Conservation (phyloP, 2,797 vertebrate genomes). For the Pseudochaenichthys georgianus region DNA sequence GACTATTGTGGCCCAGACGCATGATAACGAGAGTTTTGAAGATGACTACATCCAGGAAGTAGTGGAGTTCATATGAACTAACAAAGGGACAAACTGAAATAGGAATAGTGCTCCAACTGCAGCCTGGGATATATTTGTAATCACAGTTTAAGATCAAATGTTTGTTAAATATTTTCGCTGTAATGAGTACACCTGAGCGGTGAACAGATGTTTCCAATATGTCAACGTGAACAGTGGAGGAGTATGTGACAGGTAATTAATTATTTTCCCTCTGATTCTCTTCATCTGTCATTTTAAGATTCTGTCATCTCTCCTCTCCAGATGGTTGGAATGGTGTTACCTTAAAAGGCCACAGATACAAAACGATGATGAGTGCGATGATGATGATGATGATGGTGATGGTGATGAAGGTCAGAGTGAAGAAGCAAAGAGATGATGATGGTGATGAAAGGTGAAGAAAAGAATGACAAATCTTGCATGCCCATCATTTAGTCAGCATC, state of each 20-base stretch:
- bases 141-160: slow-evolving; percentile 27
- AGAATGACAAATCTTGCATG: slow-evolving; percentile 41
- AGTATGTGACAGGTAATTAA: slow-evolving; percentile 65
- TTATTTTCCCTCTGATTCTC: slow-evolving; percentile 45
- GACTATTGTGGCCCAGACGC: too few species aligned
- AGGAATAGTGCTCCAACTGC: not conserved
- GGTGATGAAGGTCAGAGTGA: slow-evolving; percentile 3
- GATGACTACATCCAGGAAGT: not conserved
- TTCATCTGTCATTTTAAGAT: slow-evolving; percentile 53
- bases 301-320: slow-evolving; percentile 40
- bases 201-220: slow-evolving; percentile 59
- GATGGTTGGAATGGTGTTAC: slow-evolving; percentile 43
- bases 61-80: not conserved
- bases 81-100: slow-evolving; percentile 7
- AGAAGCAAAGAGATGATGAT: slow-evolving; percentile 26
- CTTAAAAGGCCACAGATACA: slow-evolving; percentile 35
- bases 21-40: not conserved
- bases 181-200: slow-evolving; percentile 41
- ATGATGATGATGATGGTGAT: not conserved
- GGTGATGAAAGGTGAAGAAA: slow-evolving; percentile 25
- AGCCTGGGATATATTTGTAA: not conserved
- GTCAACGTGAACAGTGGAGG: slow-evolving; percentile 43
- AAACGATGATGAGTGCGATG: slow-evolving; percentile 23
- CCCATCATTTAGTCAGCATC: slow-evolving; percentile 39
- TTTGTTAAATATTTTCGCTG: slow-evolving; percentile 3